Evolutionary conservation across 2,113 vertebrate species (phyloP).

Genomic region (Carassius gibelio): DNA sequence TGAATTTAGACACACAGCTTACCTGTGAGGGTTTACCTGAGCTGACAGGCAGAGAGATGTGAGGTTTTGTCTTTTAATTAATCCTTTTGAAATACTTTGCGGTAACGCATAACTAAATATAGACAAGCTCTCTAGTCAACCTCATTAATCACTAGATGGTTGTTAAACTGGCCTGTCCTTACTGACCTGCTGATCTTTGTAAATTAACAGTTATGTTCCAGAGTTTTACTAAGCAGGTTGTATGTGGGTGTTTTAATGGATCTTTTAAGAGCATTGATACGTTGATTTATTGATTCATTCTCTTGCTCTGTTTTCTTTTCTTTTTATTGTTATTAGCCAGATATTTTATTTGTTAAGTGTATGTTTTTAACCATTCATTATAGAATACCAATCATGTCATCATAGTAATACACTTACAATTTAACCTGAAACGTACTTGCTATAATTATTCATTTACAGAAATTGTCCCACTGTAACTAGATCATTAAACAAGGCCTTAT

Average conservation of each 20-base stretch:
- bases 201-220: background rate
- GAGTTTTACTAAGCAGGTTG: background rate
- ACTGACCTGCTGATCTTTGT: background rate
- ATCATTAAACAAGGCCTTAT: background rate
- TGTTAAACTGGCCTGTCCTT: background rate
- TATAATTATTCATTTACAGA: background rate
- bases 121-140: background rate
- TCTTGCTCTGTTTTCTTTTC: background rate
- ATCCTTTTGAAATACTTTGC: background rate
- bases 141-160: background rate
- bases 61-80: background rate
- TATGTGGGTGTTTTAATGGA: background rate
- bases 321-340: background rate
- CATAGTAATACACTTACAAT: background rate
- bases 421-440: background rate
- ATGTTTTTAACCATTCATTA: background rate
- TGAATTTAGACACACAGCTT: background rate
- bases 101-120: background rate
- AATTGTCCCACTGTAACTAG: background rate
- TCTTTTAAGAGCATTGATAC: background rate
- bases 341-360: conserved; percentile 6
- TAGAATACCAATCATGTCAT: background rate
- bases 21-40: background rate
- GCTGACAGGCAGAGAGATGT: background rate
- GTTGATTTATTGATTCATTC: background rate